Evolutionary conservation across 2,797 vertebrate genomes (phyloP), one percentile per base, ranked within the genome.

Genomic region (Mus spretus): DNA sequence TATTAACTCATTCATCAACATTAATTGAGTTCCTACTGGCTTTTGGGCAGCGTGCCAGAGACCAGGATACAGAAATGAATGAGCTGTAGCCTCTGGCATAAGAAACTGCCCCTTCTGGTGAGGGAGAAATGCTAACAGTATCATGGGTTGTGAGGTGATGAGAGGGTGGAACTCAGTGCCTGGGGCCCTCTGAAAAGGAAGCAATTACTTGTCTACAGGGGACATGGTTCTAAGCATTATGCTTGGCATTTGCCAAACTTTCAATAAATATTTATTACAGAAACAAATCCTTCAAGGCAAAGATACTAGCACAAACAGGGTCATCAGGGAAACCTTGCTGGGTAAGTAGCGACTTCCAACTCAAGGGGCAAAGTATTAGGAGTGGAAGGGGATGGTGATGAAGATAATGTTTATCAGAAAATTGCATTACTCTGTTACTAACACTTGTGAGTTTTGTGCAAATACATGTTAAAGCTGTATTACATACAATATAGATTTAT

Each of bases 1-100:
- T 94, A 96, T 94, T 91, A 96, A 72, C 78, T 97, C 96, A 92
- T 97, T 96, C 88, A 84, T 98, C 95, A 96, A 86, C 96, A 72
- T 94, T 94, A 96, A 96, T 74, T 93, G 96, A 97, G 97, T 96
- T 94, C 93, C 89, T 80, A 34, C 85, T 57, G 59, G 63, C 12
- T 90, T 61, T 89, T 0, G 34, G 96, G 96, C 93, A 37, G 61
- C 53, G 8, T 61, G 92, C 96, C 97, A 97, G n/a, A 55, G 70
- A 61, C 14, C 10, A 34, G 88, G 40, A 86, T 44, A 28, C 40
- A 50, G 53, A 94, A 34, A 95, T 78, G 88, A 91, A 65, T 26
- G 67, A 90, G 78, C 37, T 26, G 12, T 22, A 53, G 28, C 55
- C 82, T 72, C 67, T 94, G 90, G 84, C 81, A 15, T 82, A 53